Percentiles rank a stretch among this genome's conserved stretches.
Evolutionary conservation across 2,888 invertebrate genomes (phyloP).

Genomic region (Dromius quadrimaculatus): DNA sequence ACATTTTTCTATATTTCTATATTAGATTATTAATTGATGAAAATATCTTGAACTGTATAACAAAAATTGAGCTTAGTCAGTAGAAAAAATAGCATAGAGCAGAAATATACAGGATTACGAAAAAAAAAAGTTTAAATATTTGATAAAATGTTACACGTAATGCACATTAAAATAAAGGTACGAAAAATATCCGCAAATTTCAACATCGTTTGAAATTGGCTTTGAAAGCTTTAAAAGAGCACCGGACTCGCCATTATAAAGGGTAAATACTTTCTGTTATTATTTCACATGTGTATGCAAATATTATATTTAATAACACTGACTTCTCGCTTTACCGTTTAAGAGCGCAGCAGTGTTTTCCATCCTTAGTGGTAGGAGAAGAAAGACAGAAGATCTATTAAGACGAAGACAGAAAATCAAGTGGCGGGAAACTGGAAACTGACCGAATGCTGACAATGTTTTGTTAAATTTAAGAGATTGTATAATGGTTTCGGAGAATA

Average conservation of each 20-base stretch:
- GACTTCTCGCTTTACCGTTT: slow-evolving; percentile 24
- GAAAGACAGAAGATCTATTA: not conserved
- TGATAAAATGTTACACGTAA: no score
- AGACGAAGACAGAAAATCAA: slow-evolving; percentile 5
- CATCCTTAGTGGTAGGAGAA: not conserved
- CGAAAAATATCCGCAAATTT: not conserved
- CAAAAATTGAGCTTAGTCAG: no score
- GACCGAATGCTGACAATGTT: slow-evolving; percentile 28
- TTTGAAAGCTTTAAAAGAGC: slow-evolving; percentile 33
- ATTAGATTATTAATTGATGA: no score
- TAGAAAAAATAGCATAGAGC: no score
- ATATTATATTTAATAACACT: slow-evolving; percentile 49
- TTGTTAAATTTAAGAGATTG: slow-evolving; percentile 37
- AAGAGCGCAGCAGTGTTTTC: slow-evolving; percentile 1
- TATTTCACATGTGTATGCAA: slow-evolving; percentile 50
- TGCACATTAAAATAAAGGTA: no score
- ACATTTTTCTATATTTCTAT: no score
- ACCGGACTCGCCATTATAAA: slow-evolving; percentile 39
- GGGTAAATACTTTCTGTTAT: slow-evolving; percentile 46
- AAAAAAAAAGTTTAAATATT: no score
- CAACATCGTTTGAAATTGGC: slow-evolving; percentile 4
- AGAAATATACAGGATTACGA: no score
- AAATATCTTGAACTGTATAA: no score
- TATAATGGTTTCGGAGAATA: slow-evolving; percentile 26
- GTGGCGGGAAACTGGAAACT: slow-evolving; percentile 36